phyloP scores from a whole-genome alignment of 1,140 invertebrate genomes.

The Trichonephila clavata region DNA sequence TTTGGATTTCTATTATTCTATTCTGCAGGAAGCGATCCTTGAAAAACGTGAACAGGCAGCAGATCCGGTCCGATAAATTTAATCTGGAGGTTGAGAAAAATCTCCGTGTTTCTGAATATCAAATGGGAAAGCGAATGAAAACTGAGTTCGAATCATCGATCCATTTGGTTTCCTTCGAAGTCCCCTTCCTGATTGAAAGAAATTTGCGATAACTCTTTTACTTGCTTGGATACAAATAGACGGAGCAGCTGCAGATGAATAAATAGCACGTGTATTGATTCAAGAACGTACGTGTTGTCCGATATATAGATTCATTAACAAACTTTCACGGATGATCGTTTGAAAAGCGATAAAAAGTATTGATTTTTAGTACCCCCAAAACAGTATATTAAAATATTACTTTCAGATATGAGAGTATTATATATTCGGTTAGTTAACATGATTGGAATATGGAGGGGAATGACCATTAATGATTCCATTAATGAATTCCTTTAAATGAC shows the following conservation, averaged over 20 bases:
- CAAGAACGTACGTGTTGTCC: too few relatives aligned
- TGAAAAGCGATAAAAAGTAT: too few relatives aligned
- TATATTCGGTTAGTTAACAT: too few relatives aligned
- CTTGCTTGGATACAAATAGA: slow-evolving; percentile 2
- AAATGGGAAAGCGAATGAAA: not conserved
- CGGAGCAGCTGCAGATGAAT: slow-evolving; percentile 1
- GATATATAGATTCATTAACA: too few relatives aligned
- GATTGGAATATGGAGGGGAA: too few relatives aligned
- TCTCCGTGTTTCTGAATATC: not conserved
- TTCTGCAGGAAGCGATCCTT: slow-evolving; percentile 1
- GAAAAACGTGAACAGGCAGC: slow-evolving; percentile 3
- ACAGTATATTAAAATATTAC: too few relatives aligned
- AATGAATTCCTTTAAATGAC: too few relatives aligned
- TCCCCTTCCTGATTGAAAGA: not conserved
- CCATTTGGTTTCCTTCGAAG: not conserved
- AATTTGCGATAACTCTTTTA: not conserved
- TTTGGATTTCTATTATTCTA: not conserved
- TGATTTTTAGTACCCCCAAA: too few relatives aligned
- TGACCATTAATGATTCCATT: too few relatives aligned
- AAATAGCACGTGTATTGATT: not conserved
- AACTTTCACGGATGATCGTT: too few relatives aligned
- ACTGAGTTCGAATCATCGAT: not conserved
- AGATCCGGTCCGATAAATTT: slow-evolving; percentile 44
- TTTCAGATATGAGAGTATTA: too few relatives aligned
- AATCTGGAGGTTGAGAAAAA: not conserved